Evolutionary conservation across 2,888 invertebrate genomes (phyloP), one percentile per base, ranked within the genome.

Genomic region (Nomada ferruginata): DNA sequence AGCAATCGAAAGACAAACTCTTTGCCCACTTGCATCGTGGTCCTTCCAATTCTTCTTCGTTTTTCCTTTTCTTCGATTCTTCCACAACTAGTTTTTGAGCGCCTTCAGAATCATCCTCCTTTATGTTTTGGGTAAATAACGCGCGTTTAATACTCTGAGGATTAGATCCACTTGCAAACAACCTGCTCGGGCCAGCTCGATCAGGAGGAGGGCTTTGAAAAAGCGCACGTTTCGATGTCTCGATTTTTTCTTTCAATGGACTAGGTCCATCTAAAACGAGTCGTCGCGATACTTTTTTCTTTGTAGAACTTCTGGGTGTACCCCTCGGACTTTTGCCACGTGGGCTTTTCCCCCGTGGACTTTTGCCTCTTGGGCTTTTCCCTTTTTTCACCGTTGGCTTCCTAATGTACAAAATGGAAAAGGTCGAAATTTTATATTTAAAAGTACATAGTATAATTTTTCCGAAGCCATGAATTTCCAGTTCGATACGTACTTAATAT

Each of bases 191-290:
- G 20, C 92, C 93, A 52, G 92, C 90, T 44, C 89, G 90, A 57
- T 92, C 92, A 2, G 85, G 64, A 3, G 93, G 95, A 1, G 97
- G 97, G 91, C 97, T 97, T 88, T 96, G 95, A 88, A 97, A 97
- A 2, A 97, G 92, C 0, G 97, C 97, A 75, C 97, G 94, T 87
- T 97, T 97, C 0, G 96, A 94, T 0, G 95, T 95, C 90, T 96
- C 96, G 26, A 92, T 59, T 75, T 91, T 93, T 1, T 90, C 73
- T 84, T 92, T 93, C 29, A 90, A 80, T 0, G 89, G 87, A 89
- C 91, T 93, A 20, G 89, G 85, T 20, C 94, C 89, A 78, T 95
- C 95, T 90, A 95, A 91, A 0, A 94, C 90, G 10, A 95, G 86
- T 60, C 94, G 92, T 69, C 95, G 90, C 91, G 94, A 57, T 83